phyloP scores from a whole-genome alignment of 2,797 vertebrate genomes.

The Rhinoraja longicauda region DNA sequence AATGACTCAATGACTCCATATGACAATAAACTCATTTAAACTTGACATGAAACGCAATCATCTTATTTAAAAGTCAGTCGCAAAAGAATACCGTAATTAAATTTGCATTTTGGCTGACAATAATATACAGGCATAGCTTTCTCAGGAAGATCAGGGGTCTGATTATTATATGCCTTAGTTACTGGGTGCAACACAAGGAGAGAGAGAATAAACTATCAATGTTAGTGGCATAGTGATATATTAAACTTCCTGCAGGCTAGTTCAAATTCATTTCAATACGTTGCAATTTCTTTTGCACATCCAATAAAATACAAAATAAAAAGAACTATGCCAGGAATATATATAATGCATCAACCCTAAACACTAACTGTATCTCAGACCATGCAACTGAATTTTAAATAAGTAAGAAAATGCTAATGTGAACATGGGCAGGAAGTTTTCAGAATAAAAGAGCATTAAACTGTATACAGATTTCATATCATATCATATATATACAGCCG shows the following conservation, averaged over 20 bases:
- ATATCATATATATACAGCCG: no score
- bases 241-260: background rate
- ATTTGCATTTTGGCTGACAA: background rate
- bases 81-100: background rate
- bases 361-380: background rate
- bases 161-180: background rate
- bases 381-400: background rate
- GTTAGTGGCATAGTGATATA: background rate
- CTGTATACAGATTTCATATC: no score
- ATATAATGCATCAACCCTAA: background rate
- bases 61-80: background rate
- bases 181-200: background rate
- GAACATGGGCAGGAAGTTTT: background rate
- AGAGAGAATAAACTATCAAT: background rate
- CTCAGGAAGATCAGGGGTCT: background rate
- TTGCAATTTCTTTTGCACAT: background rate
- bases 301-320: background rate
- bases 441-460: background rate
- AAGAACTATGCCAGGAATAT: background rate
- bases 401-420: background rate
- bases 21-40: no score
- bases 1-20: no score
- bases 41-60: background rate
- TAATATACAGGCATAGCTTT: background rate
- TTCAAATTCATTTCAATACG: background rate